Evolutionary conservation across 1,140 invertebrate species (phyloP).

Genomic region (Lasaia peninsularis): DNA sequence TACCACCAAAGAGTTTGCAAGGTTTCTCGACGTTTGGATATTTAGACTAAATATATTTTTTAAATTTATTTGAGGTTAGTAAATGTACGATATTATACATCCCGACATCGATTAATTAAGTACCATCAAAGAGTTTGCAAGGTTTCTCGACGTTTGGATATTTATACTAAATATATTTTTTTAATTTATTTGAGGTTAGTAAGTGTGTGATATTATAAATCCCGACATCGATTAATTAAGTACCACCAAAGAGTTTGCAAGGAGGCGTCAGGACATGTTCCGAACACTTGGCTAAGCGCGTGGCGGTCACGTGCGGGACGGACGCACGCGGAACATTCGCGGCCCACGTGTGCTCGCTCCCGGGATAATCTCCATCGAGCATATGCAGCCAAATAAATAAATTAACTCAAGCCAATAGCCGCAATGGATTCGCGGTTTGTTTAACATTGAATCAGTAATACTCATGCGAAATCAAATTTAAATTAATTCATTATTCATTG

Average conservation of each 20-base stretch:
- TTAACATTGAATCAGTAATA: constrained; percentile 39
- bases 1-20: constrained; percentile 54
- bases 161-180: too few relatives aligned
- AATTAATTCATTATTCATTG: neutral
- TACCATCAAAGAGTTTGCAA: constrained; percentile 53
- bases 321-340: constrained; percentile 21
- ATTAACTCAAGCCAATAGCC: constrained; percentile 53
- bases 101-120: constrained; percentile 61
- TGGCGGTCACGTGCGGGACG: constrained; percentile 29
- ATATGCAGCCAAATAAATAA: constrained; percentile 71
- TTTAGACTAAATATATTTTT: too few relatives aligned
- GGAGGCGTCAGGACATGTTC: constrained; percentile 57
- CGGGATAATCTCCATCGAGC: constrained; percentile 56
- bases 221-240: constrained; percentile 61
- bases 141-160: too few relatives aligned
- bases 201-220: constrained; percentile 19
- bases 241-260: constrained; percentile 53
- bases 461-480: constrained; percentile 38
- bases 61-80: neutral
- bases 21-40: too few relatives aligned
- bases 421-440: constrained; percentile 26
- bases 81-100: constrained; percentile 19
- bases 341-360: constrained; percentile 43
- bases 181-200: neutral
- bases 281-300: constrained; percentile 48